These are phyloP conservation scores for Cephalopterus ornatus DNA, from an alignment of 2,113 vertebrate species.

Conservation along the genomic window DNA sequence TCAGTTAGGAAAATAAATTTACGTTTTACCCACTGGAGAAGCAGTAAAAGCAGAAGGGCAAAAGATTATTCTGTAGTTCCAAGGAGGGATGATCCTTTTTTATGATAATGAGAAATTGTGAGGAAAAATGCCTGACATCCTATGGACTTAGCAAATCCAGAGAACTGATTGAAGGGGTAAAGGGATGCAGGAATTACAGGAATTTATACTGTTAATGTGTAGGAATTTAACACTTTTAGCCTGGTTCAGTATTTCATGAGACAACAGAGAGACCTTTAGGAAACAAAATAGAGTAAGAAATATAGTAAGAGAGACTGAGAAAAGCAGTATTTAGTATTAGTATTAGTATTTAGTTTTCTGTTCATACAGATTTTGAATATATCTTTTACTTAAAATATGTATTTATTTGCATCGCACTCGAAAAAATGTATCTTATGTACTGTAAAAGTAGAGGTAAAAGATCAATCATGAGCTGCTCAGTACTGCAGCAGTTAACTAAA, in stretches of 20 bases:
- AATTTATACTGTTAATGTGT: background rate
- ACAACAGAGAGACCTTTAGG: background rate
- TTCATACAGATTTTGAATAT: background rate
- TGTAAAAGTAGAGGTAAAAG: background rate
- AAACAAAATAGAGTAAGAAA: background rate
- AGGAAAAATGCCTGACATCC: background rate
- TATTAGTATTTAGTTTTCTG: background rate
- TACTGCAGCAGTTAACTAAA: background rate
- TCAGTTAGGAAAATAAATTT: background rate
- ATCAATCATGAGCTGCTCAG: background rate
- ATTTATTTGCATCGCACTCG: background rate
- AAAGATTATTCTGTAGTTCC: background rate
- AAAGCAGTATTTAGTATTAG: too few relatives aligned
- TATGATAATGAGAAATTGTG: background rate
- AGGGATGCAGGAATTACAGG: background rate
- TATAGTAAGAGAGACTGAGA: background rate
- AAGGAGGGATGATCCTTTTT: background rate
- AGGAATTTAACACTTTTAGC: background rate
- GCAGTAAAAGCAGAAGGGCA: background rate
- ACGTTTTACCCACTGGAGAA: background rate
- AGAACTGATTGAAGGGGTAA: background rate
- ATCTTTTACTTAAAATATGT: background rate
- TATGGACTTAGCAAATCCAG: background rate
- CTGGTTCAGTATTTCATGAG: background rate
- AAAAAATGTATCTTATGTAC: background rate